Conservation (phyloP, 1,140 invertebrate genomes). For the Lucilia cuprina region DNA sequence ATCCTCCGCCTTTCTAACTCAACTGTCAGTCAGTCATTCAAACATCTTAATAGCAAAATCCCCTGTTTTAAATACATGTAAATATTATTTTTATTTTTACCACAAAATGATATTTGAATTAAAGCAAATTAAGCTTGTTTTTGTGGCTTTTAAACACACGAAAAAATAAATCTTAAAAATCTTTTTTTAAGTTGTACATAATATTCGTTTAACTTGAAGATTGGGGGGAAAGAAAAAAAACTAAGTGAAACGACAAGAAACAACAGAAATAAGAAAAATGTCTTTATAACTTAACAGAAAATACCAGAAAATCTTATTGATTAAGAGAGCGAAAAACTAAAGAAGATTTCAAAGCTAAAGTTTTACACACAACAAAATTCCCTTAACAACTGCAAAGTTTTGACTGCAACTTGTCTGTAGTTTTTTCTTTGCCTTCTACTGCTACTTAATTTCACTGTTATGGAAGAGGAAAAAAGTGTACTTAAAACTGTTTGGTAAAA, state of each 20-base stretch:
- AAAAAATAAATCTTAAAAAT: neutral
- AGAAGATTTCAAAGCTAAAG: neutral
- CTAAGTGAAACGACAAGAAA: neutral
- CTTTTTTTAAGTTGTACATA: neutral
- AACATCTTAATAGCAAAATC: too few species aligned
- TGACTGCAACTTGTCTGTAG: neutral
- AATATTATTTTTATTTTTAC: too few species aligned
- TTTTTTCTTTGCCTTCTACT: neutral
- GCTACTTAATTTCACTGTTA: too few species aligned
- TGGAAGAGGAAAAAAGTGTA: too few species aligned
- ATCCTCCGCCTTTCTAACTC: too few species aligned
- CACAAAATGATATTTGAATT: too few species aligned
- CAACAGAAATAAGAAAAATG: neutral
- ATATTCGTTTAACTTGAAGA: neutral
- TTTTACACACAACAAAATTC: neutral
- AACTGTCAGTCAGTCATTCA: too few species aligned
- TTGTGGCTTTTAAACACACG: too few species aligned
- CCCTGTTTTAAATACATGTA: too few species aligned
- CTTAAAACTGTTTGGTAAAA: too few species aligned
- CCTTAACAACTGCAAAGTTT: neutral
- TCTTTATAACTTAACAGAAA: neutral
- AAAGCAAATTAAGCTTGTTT: too few species aligned
- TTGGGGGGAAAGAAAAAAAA: neutral
- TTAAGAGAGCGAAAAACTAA: neutral
- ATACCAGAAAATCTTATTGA: conserved; percentile 2